phyloP scores from a whole-genome alignment of 2,888 invertebrate species.

The Pyralis farinalis region DNA sequence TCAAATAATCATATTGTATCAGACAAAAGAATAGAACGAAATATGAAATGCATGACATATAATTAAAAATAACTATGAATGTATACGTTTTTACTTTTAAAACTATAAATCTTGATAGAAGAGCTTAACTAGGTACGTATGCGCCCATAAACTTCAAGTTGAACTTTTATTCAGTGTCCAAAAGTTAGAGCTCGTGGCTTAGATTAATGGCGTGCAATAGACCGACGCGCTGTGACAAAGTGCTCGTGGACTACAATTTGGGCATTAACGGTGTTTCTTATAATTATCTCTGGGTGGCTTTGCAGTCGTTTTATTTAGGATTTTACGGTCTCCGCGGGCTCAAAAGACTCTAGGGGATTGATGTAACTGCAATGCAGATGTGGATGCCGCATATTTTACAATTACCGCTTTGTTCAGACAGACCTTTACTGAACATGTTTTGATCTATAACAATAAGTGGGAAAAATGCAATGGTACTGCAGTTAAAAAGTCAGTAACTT shows the following conservation, averaged over 20 bases:
- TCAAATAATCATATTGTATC: too few relatives aligned
- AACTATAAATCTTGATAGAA: conserved; percentile 2
- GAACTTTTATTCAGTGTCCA: conserved; percentile 15
- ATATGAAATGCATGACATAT: too few relatives aligned
- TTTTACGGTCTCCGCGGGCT: conserved; percentile 30
- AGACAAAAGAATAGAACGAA: too few relatives aligned
- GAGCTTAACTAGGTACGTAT: background rate
- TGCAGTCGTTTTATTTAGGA: conserved; percentile 31
- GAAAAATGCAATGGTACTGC: too few relatives aligned
- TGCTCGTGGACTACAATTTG: conserved; percentile 23
- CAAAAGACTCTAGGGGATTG: conserved; percentile 28
- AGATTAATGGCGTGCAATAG: conserved; percentile 21
- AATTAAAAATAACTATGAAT: background rate
- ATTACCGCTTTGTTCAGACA: too few relatives aligned
- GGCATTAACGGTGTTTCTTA: conserved; percentile 39
- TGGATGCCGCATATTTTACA: conserved; percentile 8
- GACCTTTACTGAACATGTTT: too few relatives aligned
- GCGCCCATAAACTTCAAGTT: conserved; percentile 3
- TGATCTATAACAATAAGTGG: too few relatives aligned
- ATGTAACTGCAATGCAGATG: conserved; percentile 42
- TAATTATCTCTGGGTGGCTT: conserved; percentile 36
- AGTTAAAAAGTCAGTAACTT: too few relatives aligned
- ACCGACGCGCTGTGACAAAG: conserved; percentile 6
- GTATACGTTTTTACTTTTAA: background rate
- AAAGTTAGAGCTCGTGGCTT: conserved; percentile 23